These are phyloP conservation scores for Scaeva pyrastri DNA, from an alignment of 2,888 invertebrate species.

Conservation along the genomic window DNA sequence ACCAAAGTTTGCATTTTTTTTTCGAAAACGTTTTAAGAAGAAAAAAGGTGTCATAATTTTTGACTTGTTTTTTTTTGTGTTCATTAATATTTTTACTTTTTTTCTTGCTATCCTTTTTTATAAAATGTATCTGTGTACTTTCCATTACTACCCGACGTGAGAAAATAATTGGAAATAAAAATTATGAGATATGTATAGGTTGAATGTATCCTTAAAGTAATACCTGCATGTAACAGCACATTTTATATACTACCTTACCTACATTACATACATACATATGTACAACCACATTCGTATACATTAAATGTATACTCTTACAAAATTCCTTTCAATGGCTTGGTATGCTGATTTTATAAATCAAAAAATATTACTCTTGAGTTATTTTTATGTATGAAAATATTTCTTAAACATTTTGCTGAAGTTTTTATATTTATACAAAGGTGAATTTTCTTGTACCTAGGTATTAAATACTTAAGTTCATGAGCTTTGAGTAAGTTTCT, in stretches of 20 bases:
- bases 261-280: too few relatives aligned
- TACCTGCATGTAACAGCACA: background rate
- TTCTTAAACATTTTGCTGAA: background rate
- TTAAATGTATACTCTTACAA: too few relatives aligned
- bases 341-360: background rate
- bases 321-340: too few relatives aligned
- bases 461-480: too few relatives aligned
- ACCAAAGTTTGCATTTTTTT: background rate
- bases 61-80: background rate
- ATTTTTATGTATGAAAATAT: background rate
- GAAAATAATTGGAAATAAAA: conserved; percentile 3
- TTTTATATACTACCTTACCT: background rate
- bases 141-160: background rate
- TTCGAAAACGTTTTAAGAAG: background rate
- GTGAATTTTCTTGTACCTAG: too few relatives aligned
- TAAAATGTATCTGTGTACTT: background rate
- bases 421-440: background rate
- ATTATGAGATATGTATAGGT: background rate
- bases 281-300: too few relatives aligned
- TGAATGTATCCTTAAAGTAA: background rate
- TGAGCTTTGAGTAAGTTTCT: too few relatives aligned
- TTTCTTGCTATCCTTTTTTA: background rate
- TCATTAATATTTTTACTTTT: conserved; percentile 2
- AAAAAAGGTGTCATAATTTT: conserved; percentile 1
- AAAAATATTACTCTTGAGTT: background rate